Evolutionary conservation across 2,113 vertebrate species (phyloP).

Genomic region (Hepsetus odoe): DNA sequence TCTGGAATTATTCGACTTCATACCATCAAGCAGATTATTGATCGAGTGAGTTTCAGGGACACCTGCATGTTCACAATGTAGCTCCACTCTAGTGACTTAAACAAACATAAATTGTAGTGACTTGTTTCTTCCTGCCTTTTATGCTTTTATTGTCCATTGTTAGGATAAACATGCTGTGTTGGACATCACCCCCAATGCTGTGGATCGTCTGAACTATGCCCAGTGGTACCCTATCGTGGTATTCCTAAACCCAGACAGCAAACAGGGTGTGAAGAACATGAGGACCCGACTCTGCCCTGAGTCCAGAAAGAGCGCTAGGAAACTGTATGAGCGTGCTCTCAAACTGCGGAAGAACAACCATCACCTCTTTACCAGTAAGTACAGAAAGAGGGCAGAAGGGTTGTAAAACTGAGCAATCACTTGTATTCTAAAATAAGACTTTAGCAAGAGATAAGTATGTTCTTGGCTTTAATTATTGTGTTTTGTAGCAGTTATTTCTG

Average conservation of each 20-base stretch:
- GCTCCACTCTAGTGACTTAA: background rate
- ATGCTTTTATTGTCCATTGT: too few species aligned
- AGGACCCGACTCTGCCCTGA: conserved; percentile 92
- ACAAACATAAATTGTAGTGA: too few species aligned
- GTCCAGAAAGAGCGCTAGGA: conserved; percentile 95
- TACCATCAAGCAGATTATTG: conserved; percentile 98
- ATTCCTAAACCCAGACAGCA: conserved; percentile 96
- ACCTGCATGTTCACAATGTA: background rate
- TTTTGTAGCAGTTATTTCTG: background rate
- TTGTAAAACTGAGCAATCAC: background rate
- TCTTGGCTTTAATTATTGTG: background rate
- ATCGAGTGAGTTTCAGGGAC: conserved; percentile 79
- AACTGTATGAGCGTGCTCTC: conserved; percentile 94
- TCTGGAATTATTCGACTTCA: conserved; percentile 98
- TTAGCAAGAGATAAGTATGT: background rate
- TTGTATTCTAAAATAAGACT: background rate
- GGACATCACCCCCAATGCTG: conserved; percentile 98
- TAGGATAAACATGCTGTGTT: conserved; percentile 97
- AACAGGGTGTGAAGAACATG: conserved; percentile 98
- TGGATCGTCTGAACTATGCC: conserved; percentile 96
- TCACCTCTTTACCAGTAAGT: conserved; percentile 98
- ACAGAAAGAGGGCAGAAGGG: background rate
- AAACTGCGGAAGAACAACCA: conserved; percentile 99
- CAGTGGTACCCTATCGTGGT: conserved; percentile 99
- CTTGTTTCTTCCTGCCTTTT: too few species aligned